These are phyloP conservation scores for Strigamia crassipes DNA, from an alignment of 2,888 invertebrate genomes.

Conservation along the genomic window DNA sequence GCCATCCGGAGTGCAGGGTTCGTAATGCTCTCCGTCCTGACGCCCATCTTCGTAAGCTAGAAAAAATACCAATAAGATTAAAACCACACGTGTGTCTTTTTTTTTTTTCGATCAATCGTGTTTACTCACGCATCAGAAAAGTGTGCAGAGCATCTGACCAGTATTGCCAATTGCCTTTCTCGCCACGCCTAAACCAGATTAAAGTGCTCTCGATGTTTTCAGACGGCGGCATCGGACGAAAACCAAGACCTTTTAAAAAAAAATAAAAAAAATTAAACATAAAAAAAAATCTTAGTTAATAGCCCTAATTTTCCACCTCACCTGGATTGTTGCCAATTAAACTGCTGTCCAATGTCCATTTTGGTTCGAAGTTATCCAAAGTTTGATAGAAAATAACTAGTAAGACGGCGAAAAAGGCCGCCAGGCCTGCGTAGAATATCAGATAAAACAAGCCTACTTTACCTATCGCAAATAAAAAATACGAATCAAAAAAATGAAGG, in stretches of 20 bases:
- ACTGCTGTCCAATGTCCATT: conserved; percentile 85
- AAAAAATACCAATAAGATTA: conserved; percentile 36
- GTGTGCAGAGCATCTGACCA: conserved; percentile 78
- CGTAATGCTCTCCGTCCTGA: conserved; percentile 54
- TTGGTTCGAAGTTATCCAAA: conserved; percentile 79
- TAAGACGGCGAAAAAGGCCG: conserved; percentile 93
- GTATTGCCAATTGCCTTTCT: conserved; percentile 74
- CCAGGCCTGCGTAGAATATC: conserved; percentile 89
- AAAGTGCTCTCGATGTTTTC: conserved; percentile 93
- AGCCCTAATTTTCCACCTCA: conserved; percentile 58
- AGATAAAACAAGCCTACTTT: conserved; percentile 95
- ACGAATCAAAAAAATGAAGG: neutral
- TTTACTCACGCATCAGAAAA: conserved; percentile 75
- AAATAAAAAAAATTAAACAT: neutral
- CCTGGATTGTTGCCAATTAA: conserved; percentile 94
- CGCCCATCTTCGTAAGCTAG: conserved; percentile 58
- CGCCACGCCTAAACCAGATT: conserved; percentile 85
- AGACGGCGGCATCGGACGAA: conserved; percentile 93
- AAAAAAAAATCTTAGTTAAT: neutral
- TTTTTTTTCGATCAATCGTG: too few relatives aligned
- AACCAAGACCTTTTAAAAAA: conserved; percentile 78
- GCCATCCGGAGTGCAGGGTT: conserved; percentile 68
- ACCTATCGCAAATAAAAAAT: conserved; percentile 65
- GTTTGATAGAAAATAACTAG: conserved; percentile 94
- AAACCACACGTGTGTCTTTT: too few relatives aligned